Evolutionary conservation across 92 coral and sea anemone genomes (phyloP), one percentile per base, ranked within the genome.

Genomic region (Chrysogorgia sp.): DNA sequence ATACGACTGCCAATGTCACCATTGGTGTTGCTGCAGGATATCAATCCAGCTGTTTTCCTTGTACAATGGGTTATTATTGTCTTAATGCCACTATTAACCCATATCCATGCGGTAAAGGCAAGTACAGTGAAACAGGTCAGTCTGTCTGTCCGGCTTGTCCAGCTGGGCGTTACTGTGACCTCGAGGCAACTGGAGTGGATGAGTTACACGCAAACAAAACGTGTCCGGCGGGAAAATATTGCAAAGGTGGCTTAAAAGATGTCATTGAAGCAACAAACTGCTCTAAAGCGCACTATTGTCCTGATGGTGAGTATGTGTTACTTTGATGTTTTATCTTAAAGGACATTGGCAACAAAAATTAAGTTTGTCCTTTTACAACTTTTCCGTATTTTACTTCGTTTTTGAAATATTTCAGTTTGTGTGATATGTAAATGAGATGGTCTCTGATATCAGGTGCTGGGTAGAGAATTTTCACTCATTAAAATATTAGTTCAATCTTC

Each of bases 151-250:
- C 87, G 49, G 76, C 79, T 4, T 94, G 98, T 69, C 82, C 90
- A 32, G 90, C 96, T 14, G 98, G 98, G 12, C 88, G 98, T 19
- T 91, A 80, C 63, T 94, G 98, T 40, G 96, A 92, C 70, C 75
- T 74, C 31, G 90, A 89, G 8, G 86, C 92, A 30, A 94, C 98
- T n/a, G 88, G 97, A 0, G 94, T 89, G 52, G 77, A 86, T 13
- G 74, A 71, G 15, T 89, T 94, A 96, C 88, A 94, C 50, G 69
- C 96, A 2, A 85, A 96, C 45, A 89, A 77, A 88, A 83, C 86
- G 72, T 94, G 98, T 80, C 97, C 98, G 31, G 88, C 89, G 3
- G 98, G 98, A 17, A 59, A 82, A 77, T 94, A 91, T 71, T 94
- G 98, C 40, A 81, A 63, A 34, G 91, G 90, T 23, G 96, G 97